Evolutionary conservation across 2,113 vertebrate genomes (phyloP).

Genomic region (Megaleporinus macrocephalus): DNA sequence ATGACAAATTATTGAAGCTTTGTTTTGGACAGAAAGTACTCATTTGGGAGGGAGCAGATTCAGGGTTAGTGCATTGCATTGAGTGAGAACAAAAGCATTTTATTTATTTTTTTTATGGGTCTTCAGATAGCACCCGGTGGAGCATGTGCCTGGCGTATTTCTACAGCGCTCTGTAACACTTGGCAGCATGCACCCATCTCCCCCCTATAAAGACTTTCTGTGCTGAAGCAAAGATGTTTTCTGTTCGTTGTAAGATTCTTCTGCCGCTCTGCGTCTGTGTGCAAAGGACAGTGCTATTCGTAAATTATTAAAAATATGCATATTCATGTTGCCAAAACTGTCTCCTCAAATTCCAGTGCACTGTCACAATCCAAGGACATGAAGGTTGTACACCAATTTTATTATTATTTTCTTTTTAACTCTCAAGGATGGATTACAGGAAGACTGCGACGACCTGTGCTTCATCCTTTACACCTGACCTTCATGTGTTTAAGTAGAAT

Average conservation of each 20-base stretch:
- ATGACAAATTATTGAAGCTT: conserved; percentile 45
- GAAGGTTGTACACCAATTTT: neutral
- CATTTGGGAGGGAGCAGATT: conserved; percentile 30
- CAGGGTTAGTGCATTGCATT: conserved; percentile 32
- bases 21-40: conserved; percentile 41
- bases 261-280: neutral
- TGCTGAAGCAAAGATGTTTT: conserved; percentile 41
- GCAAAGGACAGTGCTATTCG: conserved; percentile 19
- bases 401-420: neutral
- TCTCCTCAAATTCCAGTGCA: neutral
- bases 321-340: conserved; percentile 18
- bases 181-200: conserved; percentile 39
- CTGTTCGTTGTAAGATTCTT: conserved; percentile 7
- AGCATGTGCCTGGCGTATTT: conserved; percentile 38
- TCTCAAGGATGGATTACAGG: neutral
- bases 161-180: conserved; percentile 52
- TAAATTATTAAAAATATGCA: conserved; percentile 10
- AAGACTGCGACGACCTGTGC: neutral
- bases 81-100: conserved; percentile 50
- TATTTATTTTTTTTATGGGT: conserved; percentile 35
- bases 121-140: conserved; percentile 36
- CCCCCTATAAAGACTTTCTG: conserved; percentile 47
- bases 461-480: neutral
- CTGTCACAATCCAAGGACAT: neutral
- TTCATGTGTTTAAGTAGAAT: neutral